These are phyloP conservation scores for Catocala fraxini DNA, from an alignment of 2,888 invertebrate species.

Conservation along the genomic window DNA sequence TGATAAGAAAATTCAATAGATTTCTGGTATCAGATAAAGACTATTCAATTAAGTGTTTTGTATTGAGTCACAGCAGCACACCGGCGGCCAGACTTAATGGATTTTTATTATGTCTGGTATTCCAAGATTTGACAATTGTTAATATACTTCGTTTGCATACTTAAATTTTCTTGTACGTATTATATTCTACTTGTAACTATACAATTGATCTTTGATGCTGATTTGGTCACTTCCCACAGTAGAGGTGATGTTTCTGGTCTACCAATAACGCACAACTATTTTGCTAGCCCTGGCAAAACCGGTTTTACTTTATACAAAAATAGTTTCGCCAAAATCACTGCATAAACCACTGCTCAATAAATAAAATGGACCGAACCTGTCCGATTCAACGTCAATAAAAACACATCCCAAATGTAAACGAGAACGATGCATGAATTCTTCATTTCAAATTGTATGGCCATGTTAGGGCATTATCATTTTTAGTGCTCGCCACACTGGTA, in stretches of 20 bases:
- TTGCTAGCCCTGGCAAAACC: conserved; percentile 34
- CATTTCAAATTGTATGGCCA: conserved; percentile 86
- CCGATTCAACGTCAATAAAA: conserved; percentile 83
- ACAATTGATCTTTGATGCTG: too few species aligned
- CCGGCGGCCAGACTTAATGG: too few species aligned
- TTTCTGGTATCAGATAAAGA: too few species aligned
- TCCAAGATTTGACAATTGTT: too few species aligned
- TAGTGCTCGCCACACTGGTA: conserved; percentile 87
- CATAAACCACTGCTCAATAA: conserved; percentile 68
- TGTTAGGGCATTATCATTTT: conserved; percentile 88
- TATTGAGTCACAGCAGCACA: too few species aligned
- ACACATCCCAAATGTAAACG: conserved; percentile 81
- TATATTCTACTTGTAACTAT: too few species aligned
- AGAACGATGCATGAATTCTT: conserved; percentile 84
- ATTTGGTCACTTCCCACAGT: conserved; percentile 11
- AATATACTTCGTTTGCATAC: too few species aligned
- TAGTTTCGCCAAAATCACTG: conserved; percentile 56
- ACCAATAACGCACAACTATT: conserved; percentile 34
- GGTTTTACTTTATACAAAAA: conserved; percentile 48
- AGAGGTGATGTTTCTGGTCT: conserved; percentile 29
- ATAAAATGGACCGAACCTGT: conserved; percentile 77
- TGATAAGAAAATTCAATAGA: too few species aligned
- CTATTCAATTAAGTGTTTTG: too few species aligned
- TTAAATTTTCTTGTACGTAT: too few species aligned
- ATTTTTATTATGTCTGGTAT: too few species aligned